Conservation (phyloP, 2,888 invertebrate genomes). For the Elmis aenea region DNA sequence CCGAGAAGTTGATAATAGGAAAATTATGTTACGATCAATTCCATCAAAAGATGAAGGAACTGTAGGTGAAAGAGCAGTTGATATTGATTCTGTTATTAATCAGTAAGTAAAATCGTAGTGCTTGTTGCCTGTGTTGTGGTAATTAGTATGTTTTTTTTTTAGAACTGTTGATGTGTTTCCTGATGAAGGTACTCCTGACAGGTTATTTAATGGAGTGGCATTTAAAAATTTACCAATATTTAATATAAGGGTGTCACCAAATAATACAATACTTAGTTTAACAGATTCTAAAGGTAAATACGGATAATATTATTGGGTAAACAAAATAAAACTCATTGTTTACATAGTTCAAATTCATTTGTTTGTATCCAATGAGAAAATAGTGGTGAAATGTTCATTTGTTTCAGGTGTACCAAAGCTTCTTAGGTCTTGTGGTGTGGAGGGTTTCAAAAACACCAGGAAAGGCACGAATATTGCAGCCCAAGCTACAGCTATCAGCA, state of each 20-base stretch:
- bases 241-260: constrained; percentile 75
- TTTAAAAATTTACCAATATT: constrained; percentile 79
- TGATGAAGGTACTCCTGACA: constrained; percentile 63
- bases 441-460: constrained; percentile 91
- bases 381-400: no score
- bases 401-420: constrained; percentile 53
- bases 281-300: constrained; percentile 62
- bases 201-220: constrained; percentile 68
- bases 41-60: constrained; percentile 68
- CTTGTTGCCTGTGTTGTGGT: constrained; percentile 11
- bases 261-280: constrained; percentile 82
- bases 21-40: constrained; percentile 52
- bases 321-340: no score
- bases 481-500: constrained; percentile 82
- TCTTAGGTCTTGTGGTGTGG: constrained; percentile 75
- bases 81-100: constrained; percentile 61
- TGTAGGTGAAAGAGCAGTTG: constrained; percentile 65
- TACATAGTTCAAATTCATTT: no score
- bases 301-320: not conserved
- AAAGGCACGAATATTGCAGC: constrained; percentile 97
- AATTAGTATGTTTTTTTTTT: constrained; percentile 32
- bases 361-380: no score
- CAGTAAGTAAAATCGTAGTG: no score
- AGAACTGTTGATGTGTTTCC: constrained; percentile 71
- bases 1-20: constrained; percentile 49